A percentile compares a stretch with the other conserved stretches of the same genome.
Evolutionary conservation across 2,888 invertebrate species (phyloP).

Genomic region (Xanthorhoe spadicearia): DNA sequence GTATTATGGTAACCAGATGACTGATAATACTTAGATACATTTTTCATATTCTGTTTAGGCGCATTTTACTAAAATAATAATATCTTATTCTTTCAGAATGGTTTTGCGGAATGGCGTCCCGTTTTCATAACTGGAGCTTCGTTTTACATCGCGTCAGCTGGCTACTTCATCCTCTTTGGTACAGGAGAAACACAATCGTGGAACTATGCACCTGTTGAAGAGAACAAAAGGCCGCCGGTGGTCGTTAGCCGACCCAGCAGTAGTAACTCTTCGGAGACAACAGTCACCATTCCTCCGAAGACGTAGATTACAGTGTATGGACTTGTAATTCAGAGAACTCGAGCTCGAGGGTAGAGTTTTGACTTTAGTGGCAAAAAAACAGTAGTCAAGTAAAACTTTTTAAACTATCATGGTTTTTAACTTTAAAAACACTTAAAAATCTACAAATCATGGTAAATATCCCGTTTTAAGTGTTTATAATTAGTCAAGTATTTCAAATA

Average conservation of each 20-base stretch:
- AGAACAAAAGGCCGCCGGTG: slow-evolving; percentile 61
- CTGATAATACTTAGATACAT: too few species aligned
- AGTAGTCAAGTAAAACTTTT: background rate
- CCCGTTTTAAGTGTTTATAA: too few species aligned
- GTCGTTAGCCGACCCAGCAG: slow-evolving; percentile 41
- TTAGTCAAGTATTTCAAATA: too few species aligned
- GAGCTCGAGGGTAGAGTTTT: slow-evolving; percentile 37
- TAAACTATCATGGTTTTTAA: too few species aligned
- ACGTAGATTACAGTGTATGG: slow-evolving; percentile 51
- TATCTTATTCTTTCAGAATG: slow-evolving; percentile 83
- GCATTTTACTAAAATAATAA: too few species aligned
- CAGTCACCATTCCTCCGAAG: slow-evolving; percentile 70
- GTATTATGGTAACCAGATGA: too few species aligned
- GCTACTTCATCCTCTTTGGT: slow-evolving; percentile 89
- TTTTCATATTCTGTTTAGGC: too few species aligned
- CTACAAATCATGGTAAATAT: too few species aligned
- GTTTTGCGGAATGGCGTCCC: slow-evolving; percentile 90
- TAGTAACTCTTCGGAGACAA: slow-evolving; percentile 59
- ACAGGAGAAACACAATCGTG: slow-evolving; percentile 89
- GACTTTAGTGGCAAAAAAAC: background rate
- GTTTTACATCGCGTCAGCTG: slow-evolving; percentile 88
- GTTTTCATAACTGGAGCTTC: slow-evolving; percentile 90
- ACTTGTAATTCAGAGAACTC: slow-evolving; percentile 31
- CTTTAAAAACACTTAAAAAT: too few species aligned
- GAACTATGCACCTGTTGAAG: slow-evolving; percentile 82